Evolutionary conservation across 2,113 vertebrate genomes (phyloP).

Genomic region (Sialia sialis): DNA sequence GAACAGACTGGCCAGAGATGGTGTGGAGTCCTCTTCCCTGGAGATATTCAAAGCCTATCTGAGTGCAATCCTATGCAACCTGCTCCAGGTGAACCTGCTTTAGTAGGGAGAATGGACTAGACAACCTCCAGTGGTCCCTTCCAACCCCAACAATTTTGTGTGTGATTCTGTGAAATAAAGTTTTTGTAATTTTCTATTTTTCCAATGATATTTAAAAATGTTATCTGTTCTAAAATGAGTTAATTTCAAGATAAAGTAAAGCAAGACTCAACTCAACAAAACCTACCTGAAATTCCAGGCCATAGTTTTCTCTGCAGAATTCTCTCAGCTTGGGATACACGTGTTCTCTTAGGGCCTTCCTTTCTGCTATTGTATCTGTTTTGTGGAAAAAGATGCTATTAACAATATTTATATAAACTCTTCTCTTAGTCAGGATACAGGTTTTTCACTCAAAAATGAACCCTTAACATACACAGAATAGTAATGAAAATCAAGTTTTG

Average conservation of each 20-base stretch:
- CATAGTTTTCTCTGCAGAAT: constrained; percentile 99
- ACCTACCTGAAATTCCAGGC: constrained; percentile 96
- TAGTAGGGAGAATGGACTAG: background rate
- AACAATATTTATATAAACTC: background rate
- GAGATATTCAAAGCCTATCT: background rate
- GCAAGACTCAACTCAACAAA: background rate
- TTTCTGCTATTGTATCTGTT: constrained; percentile 94
- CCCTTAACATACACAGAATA: accelerated
- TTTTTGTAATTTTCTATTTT: background rate
- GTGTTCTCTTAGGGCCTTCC: constrained; percentile 90
- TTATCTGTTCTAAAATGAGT: background rate
- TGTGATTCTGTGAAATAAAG: background rate
- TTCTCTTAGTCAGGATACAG: background rate
- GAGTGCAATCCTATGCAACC: background rate
- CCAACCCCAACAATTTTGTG: accelerated
- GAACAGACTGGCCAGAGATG: background rate
- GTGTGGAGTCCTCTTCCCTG: background rate
- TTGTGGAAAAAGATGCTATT: background rate
- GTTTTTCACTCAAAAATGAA: background rate
- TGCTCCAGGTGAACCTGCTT: background rate
- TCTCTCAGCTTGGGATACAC: constrained; percentile 97
- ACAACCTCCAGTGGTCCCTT: background rate
- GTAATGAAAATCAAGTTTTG: background rate
- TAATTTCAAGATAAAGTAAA: background rate
- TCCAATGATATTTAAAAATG: background rate